Conservation (phyloP, 1,140 invertebrate species). For the Drosophila tristis region DNA sequence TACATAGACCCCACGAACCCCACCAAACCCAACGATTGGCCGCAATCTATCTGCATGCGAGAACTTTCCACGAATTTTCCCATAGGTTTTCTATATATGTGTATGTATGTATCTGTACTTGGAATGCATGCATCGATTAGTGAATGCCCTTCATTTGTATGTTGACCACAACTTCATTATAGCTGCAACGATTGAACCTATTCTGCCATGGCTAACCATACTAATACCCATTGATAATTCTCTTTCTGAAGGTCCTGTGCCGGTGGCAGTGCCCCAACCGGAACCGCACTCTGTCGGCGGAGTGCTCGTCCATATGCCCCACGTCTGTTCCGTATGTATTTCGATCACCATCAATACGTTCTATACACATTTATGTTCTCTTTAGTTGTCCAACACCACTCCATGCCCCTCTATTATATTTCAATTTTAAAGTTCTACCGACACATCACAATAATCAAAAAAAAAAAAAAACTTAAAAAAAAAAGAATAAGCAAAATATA, state of each 20-base stretch:
- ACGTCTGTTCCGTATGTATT: conserved; percentile 89
- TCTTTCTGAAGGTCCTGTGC: conserved; percentile 81
- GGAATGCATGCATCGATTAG: conserved; percentile 67
- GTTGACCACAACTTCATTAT: conserved; percentile 70
- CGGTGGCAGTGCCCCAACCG: conserved; percentile 85
- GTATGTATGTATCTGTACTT: conserved; percentile 42
- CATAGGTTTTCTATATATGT: conserved; percentile 59
- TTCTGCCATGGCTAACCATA: conserved; percentile 3
- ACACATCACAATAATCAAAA: conserved; percentile 33
- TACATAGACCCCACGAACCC: no score
- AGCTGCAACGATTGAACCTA: conserved; percentile 33
- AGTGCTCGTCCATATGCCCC: conserved; percentile 94
- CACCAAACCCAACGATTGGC: no score
- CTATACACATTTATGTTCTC: conserved; percentile 58
- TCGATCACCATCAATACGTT: conserved; percentile 20
- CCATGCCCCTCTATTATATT: conserved; percentile 15
- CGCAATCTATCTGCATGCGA: conserved; percentile 48
- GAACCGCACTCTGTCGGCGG: conserved; percentile 92
- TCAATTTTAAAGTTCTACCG: conserved; percentile 5
- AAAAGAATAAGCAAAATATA: conserved; percentile 17
- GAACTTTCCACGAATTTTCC: conserved; percentile 26
- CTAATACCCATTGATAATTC: conserved; percentile 51
- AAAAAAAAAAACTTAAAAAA: conserved; percentile 15
- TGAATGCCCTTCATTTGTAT: conserved; percentile 71
- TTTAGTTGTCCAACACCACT: conserved; percentile 57